Conservation (phyloP, 1,140 invertebrate species). For the Hydropsyche tenuis region DNA sequence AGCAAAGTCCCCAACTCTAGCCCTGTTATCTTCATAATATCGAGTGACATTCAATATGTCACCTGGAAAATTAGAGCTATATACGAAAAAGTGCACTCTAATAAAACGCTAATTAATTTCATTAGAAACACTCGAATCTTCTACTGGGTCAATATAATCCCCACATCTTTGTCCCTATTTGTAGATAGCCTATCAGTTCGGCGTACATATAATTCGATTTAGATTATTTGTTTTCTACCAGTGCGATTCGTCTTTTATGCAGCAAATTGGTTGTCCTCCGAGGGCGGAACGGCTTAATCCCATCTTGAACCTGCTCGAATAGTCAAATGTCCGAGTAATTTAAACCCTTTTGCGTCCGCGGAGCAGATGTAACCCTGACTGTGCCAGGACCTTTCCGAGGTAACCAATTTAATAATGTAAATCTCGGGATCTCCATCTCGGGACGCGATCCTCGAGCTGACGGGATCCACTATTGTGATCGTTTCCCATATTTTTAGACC, state of each 20-base stretch:
- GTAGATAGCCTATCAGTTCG: too few species aligned
- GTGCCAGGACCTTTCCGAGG: not conserved
- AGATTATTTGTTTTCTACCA: not conserved
- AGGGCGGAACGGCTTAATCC: not conserved
- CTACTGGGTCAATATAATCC: too few species aligned
- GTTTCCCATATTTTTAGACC: constrained; percentile 29
- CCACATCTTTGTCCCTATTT: too few species aligned
- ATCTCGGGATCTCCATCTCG: constrained; percentile 15
- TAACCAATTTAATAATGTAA: constrained; percentile 36
- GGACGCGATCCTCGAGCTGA: constrained; percentile 3
- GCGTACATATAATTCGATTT: too few species aligned
- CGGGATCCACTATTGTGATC: constrained; percentile 14
- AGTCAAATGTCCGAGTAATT: constrained; percentile 29
- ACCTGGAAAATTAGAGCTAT: constrained; percentile 30
- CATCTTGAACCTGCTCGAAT: constrained; percentile 20
- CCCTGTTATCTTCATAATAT: constrained; percentile 37
- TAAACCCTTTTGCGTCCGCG: constrained; percentile 15
- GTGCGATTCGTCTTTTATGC: not conserved
- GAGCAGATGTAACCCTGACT: constrained; percentile 15
- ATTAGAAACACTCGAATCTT: too few species aligned
- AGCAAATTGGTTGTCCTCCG: not conserved
- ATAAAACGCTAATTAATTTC: constrained; percentile 9
- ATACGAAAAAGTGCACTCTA: constrained; percentile 14
- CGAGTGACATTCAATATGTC: constrained; percentile 41
- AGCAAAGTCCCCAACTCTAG: constrained; percentile 19